A percentile compares a stretch with the other conserved stretches of the same genome.
These are phyloP conservation scores for Diprion similis DNA, from an alignment of 1,140 invertebrate genomes.

Conservation along the genomic window DNA sequence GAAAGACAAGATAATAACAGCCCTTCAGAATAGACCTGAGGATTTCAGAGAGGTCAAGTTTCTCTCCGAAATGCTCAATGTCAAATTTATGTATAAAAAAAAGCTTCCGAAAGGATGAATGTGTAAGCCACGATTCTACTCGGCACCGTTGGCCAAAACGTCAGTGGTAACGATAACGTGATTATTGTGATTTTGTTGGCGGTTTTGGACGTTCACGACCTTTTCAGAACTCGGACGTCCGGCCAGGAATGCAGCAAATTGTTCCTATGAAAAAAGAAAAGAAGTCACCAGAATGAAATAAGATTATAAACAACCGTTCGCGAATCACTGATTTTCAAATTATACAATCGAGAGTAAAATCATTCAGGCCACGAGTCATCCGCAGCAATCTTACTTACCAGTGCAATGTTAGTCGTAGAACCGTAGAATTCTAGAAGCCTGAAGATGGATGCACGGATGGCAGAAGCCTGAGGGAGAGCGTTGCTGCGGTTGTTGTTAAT, in stretches of 20 bases:
- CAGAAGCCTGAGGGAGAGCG: constrained; percentile 33
- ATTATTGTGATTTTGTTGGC: constrained; percentile 60
- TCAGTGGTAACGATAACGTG: constrained; percentile 57
- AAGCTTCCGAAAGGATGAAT: no score
- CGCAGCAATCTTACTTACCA: constrained; percentile 40
- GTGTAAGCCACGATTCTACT: constrained; percentile 34
- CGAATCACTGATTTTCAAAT: not conserved
- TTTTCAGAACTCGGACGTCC: constrained; percentile 65
- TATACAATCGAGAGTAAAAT: constrained; percentile 14
- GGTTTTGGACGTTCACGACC: constrained; percentile 45
- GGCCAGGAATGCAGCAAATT: constrained; percentile 64
- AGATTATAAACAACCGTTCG: no score
- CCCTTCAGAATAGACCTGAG: no score
- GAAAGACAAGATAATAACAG: no score
- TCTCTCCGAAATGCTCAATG: no score
- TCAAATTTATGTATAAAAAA: no score
- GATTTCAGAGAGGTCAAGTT: no score
- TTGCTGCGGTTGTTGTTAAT: constrained; percentile 34
- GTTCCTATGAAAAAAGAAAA: constrained; percentile 55
- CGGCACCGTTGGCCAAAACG: constrained; percentile 62
- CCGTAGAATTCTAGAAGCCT: constrained; percentile 36
- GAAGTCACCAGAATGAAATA: not conserved
- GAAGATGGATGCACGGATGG: constrained; percentile 38
- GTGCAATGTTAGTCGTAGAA: constrained; percentile 44
- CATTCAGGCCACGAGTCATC: no score